Evolutionary conservation across 2,113 vertebrate genomes (phyloP), one percentile per base, ranked within the genome.

Genomic region (Alces alces): DNA sequence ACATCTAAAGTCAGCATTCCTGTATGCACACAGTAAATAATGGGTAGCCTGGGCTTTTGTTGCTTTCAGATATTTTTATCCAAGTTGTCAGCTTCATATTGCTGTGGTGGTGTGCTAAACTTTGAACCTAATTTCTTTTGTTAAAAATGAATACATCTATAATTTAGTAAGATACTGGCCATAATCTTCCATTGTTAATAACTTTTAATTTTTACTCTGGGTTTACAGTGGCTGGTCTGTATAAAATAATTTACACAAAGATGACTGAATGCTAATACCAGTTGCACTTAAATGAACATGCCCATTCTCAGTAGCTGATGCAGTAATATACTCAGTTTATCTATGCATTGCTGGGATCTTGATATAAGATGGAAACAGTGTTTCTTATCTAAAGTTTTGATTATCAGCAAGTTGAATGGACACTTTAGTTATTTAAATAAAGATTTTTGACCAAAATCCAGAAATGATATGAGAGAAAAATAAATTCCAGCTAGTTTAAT

Each of bases 311-410:
- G 98, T 99, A 98, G 98, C 99, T 99, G 99, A 99, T 99, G 99
- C 99, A 99, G 99, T 99, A 99, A 99, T 99, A 98, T 99, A 99
- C 99, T 99, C 99, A 99, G 95, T 99, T 99, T 99, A 99, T 99
- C 99, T 99, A 99, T 99, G 99, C 99, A 99, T 99, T 99, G 99
- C 99, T 99, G 99, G 99, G 98, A 98, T 99, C 99, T 99, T 98
- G 98, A 98, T 99, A 98, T 96, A 95, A 99, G 99, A 98, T 98
- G 98, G 98, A 99, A 97, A 98, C 97, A 70, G 96, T 97, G 98
- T 98, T 99, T 99, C 99, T 99, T 99, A 99, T 99, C 99, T 99
- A 98, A 98, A 98, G 92, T 98, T 98, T 98, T 98, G 98, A 99
- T 99, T 99, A 98, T 99, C 99, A 99, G 98, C 99, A 98, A 98